These are phyloP conservation scores for Micropterix aruncella DNA, from an alignment of 2,888 invertebrate genomes.

Conservation along the genomic window DNA sequence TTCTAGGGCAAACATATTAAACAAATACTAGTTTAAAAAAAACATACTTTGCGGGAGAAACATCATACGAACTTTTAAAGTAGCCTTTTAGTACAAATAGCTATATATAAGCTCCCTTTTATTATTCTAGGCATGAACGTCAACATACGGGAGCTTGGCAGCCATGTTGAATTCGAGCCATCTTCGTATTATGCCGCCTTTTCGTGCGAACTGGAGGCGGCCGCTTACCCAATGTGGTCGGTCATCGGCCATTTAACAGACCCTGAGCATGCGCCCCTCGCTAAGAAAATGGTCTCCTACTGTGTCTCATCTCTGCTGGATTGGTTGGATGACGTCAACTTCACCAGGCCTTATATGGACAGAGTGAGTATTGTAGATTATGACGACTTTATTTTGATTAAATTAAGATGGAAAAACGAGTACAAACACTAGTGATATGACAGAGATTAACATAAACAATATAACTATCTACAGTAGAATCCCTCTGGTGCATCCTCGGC, in stretches of 20 bases:
- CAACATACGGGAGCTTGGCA: constrained; percentile 77
- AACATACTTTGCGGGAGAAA: no score
- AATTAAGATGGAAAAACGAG: no score
- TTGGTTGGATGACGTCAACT: constrained; percentile 80
- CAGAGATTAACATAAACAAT: no score
- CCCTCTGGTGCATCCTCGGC: no score
- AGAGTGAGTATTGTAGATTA: no score
- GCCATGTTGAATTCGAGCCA: constrained; percentile 94
- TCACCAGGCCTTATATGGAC: constrained; percentile 46
- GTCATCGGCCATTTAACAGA: constrained; percentile 77
- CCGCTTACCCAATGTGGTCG: constrained; percentile 97
- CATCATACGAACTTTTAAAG: background rate
- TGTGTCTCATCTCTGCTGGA: constrained; percentile 69
- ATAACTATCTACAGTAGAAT: no score
- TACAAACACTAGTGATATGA: no score
- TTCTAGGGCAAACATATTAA: no score
- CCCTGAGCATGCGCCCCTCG: constrained; percentile 55
- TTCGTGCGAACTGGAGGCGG: constrained; percentile 93
- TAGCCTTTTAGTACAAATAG: background rate
- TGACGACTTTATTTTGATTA: no score
- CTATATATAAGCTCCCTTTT: background rate
- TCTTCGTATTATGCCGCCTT: constrained; percentile 96
- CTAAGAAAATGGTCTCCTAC: constrained; percentile 59
- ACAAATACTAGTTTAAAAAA: no score
- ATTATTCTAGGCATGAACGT: constrained; percentile 78